Percentiles rank a stretch among this genome's conserved stretches.
These are phyloP conservation scores for Ataeniobius toweri DNA, from an alignment of 2,797 vertebrate species.

Conservation along the genomic window DNA sequence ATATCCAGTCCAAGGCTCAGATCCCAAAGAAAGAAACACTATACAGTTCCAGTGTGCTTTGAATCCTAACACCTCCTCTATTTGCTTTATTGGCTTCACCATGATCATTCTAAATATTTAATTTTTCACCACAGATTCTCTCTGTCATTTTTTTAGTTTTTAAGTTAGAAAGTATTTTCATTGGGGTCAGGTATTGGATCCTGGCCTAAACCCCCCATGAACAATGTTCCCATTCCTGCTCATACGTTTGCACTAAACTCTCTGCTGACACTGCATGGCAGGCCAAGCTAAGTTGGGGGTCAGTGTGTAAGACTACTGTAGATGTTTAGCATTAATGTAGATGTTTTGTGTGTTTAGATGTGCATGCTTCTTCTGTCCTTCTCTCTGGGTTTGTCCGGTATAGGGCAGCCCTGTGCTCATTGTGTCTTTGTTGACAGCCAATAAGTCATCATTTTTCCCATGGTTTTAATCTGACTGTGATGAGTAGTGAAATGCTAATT, in stretches of 20 bases:
- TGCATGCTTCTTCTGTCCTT: conserved; percentile 65
- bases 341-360: conserved; percentile 61
- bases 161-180: conserved; percentile 10
- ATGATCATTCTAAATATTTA: conserved; percentile 1
- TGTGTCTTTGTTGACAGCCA: conserved; percentile 62
- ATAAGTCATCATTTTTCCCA: conserved; percentile 33
- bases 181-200: conserved; percentile 32
- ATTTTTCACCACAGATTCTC: conserved; percentile 22
- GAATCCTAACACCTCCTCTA: not conserved
- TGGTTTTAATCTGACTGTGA: conserved; percentile 33
- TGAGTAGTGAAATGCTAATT: conserved; percentile 73
- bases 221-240: conserved; percentile 17
- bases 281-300: conserved; percentile 58
- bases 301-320: conserved; percentile 66
- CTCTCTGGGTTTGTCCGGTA: conserved; percentile 59
- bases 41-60: conserved; percentile 24
- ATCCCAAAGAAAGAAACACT: conserved; percentile 34
- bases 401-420: conserved; percentile 57
- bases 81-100: conserved; percentile 27
- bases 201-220: conserved; percentile 12
- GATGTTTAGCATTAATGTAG: conserved; percentile 53
- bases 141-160: not conserved
- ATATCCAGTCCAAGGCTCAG: conserved; percentile 42
- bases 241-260: conserved; percentile 63
- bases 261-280: conserved; percentile 53